phyloP scores from a whole-genome alignment of 1,140 invertebrate genomes.

The Hestina assimilis region DNA sequence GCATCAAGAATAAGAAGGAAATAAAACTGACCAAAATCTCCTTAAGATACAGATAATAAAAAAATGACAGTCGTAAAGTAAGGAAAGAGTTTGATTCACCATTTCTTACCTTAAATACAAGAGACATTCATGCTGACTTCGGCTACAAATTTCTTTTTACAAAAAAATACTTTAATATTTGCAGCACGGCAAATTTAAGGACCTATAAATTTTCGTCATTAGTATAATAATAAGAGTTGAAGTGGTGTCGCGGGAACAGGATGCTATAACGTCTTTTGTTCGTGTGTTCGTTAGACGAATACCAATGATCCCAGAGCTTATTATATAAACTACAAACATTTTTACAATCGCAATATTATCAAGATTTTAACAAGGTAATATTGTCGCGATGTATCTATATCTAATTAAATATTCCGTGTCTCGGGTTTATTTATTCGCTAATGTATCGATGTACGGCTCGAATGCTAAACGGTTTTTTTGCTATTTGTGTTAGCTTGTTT shows the following conservation, averaged over 20 bases:
- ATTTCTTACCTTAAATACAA: not conserved
- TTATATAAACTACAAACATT: conserved; percentile 51
- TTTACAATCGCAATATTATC: conserved; percentile 44
- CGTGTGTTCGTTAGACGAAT: conserved; percentile 57
- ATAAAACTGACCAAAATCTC: not conserved
- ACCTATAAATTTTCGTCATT: conserved; percentile 75
- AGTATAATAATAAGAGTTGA: conserved; percentile 72
- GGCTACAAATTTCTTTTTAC: conserved; percentile 29
- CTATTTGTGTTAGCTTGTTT: conserved; percentile 1
- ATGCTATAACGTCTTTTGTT: conserved; percentile 76
- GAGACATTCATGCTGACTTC: not conserved
- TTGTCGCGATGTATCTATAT: conserved; percentile 26
- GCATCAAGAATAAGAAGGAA: conserved; percentile 11
- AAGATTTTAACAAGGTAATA: conserved; percentile 23
- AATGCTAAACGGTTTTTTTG: conserved; percentile 17
- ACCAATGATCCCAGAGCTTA: conserved; percentile 54
- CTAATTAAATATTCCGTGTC: conserved; percentile 31
- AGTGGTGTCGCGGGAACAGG: conserved; percentile 68
- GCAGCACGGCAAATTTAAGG: conserved; percentile 65
- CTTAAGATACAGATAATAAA: no score
- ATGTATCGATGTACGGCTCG: conserved; percentile 11
- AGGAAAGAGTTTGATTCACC: no score
- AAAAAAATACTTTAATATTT: conserved; percentile 56
- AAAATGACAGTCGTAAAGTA: no score
- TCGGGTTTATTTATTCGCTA: conserved; percentile 33